phyloP scores from a whole-genome alignment of 2,797 vertebrate genomes.

The Schizothorax lantsangensis region DNA sequence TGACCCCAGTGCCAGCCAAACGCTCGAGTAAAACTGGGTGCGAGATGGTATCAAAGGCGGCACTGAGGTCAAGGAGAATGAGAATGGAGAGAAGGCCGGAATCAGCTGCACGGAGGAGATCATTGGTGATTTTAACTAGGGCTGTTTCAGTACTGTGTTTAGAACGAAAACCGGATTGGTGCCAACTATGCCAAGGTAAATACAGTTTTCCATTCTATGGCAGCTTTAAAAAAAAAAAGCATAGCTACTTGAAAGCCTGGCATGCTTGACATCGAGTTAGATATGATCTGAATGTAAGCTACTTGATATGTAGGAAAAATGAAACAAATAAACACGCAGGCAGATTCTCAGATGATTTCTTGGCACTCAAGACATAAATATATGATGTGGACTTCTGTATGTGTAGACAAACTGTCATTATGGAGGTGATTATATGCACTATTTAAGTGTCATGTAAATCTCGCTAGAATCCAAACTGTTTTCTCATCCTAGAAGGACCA shows the following conservation, averaged over 20 bases:
- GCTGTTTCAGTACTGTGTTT: too few relatives aligned
- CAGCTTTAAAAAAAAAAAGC: not conserved
- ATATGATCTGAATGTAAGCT: not conserved
- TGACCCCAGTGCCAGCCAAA: too few relatives aligned
- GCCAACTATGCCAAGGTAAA: too few relatives aligned
- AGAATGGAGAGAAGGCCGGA: too few relatives aligned
- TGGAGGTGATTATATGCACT: not conserved
- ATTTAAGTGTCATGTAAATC: constrained; percentile 7
- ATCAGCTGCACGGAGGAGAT: too few relatives aligned
- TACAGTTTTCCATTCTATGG: too few relatives aligned
- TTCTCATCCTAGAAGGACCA: not conserved
- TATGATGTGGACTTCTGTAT: not conserved
- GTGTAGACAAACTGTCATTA: not conserved
- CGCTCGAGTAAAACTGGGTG: too few relatives aligned
- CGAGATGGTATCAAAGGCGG: too few relatives aligned
- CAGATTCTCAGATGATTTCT: not conserved
- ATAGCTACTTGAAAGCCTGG: not conserved
- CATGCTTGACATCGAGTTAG: constrained; percentile 8
- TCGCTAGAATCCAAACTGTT: not conserved
- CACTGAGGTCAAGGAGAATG: too few relatives aligned
- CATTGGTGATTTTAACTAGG: too few relatives aligned
- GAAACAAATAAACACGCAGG: not conserved
- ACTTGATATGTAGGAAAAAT: not conserved
- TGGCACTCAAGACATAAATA: not conserved
- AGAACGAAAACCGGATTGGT: too few relatives aligned